Evolutionary conservation across 2,113 vertebrate genomes (phyloP).

Genomic region (Leiothrix lutea): DNA sequence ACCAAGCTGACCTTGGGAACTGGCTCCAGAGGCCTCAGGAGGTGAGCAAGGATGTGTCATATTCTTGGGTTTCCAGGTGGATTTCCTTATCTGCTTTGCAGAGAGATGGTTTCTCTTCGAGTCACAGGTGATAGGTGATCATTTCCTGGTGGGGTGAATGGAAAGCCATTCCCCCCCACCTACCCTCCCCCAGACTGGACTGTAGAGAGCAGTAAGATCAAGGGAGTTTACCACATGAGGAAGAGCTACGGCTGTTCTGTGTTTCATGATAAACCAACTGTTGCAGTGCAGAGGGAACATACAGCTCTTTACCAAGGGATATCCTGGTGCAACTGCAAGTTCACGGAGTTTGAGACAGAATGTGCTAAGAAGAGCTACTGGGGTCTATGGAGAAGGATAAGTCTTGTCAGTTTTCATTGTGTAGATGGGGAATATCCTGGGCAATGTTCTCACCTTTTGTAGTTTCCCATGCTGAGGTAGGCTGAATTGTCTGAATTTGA

Average conservation of each 20-base stretch:
- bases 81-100: neutral
- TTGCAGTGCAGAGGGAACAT: neutral
- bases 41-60: neutral
- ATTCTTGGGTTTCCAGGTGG: neutral
- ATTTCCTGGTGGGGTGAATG: neutral
- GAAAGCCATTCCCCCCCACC: neutral
- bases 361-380: neutral
- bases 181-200: neutral
- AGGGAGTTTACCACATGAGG: neutral
- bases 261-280: neutral
- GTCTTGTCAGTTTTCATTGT: neutral
- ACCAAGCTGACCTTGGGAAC: neutral
- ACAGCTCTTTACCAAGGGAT: neutral
- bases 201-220: neutral
- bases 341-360: neutral
- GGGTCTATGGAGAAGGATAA: neutral
- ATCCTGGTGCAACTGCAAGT: neutral
- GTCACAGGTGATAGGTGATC: neutral
- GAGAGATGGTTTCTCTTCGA: neutral
- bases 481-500: neutral
- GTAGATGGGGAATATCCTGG: neutral
- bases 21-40: neutral
- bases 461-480: neutral
- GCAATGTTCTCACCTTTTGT: neutral
- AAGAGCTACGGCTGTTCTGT: neutral